These are phyloP conservation scores for Catocala nupta DNA, from an alignment of 2,888 invertebrate genomes.

Conservation along the genomic window DNA sequence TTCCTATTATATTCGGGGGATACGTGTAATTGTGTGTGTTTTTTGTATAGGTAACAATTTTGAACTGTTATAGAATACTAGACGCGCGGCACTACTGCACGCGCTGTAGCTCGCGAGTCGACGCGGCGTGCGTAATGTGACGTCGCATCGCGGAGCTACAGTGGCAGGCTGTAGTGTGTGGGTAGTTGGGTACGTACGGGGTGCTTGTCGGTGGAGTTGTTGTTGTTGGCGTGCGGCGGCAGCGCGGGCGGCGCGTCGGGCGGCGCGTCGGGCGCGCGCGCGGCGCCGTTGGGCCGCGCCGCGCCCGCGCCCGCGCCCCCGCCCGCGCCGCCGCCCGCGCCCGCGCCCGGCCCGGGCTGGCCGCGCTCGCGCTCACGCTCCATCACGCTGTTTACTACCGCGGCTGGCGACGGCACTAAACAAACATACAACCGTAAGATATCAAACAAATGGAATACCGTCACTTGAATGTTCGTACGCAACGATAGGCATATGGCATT, in stretches of 20 bases:
- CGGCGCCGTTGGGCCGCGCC: slow-evolving; percentile 63
- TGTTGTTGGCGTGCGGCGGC: slow-evolving; percentile 58
- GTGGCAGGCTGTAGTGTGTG: background rate
- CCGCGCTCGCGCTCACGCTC: slow-evolving; percentile 5
- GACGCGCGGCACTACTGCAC: too few species aligned
- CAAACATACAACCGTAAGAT: too few species aligned
- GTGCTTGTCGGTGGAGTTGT: slow-evolving; percentile 73
- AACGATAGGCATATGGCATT: too few species aligned
- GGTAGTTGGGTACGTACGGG: slow-evolving; percentile 56
- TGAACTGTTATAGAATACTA: too few species aligned
- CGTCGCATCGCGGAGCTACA: too few species aligned
- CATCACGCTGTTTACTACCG: slow-evolving; percentile 1
- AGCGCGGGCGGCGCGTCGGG: slow-evolving; percentile 38
- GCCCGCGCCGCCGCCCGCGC: slow-evolving; percentile 59
- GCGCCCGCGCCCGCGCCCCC: slow-evolving; percentile 6
- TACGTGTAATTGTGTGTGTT: too few species aligned
- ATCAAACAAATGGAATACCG: too few species aligned
- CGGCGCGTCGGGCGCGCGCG: slow-evolving; percentile 29
- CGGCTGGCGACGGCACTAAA: slow-evolving; percentile 53
- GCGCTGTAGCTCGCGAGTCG: too few species aligned
- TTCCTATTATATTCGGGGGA: too few species aligned
- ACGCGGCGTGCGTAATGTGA: too few species aligned
- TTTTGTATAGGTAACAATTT: too few species aligned
- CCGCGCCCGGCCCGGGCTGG: background rate
- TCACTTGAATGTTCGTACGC: too few species aligned